A percentile compares a stretch with the other conserved stretches of the same genome.
phyloP scores from a whole-genome alignment of 2,888 invertebrate genomes.

The Melinaea marsaeus region DNA sequence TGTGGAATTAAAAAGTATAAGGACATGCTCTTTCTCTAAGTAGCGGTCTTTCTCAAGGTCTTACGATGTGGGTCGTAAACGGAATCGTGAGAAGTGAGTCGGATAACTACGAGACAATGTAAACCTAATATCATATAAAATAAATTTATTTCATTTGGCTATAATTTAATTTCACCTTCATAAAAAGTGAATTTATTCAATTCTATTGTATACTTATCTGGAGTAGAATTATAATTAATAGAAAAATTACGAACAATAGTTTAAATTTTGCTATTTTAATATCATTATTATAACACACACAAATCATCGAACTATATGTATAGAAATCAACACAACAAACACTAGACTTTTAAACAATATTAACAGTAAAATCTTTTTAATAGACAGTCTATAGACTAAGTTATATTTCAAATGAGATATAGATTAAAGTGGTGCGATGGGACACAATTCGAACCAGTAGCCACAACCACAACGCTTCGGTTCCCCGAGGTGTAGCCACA shows the following conservation, averaged over 20 bases:
- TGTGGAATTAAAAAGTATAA: constrained; percentile 9
- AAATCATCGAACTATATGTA: too few species aligned
- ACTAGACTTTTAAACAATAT: neutral
- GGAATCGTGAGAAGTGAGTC: constrained; percentile 23
- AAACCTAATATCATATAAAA: neutral
- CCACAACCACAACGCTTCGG: constrained; percentile 69
- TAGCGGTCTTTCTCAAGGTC: constrained; percentile 45
- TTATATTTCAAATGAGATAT: too few species aligned
- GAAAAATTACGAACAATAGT: too few species aligned
- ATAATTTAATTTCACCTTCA: too few species aligned
- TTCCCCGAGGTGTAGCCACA: constrained; percentile 59
- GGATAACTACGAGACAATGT: neutral
- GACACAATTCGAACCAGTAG: constrained; percentile 68
- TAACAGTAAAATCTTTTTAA: neutral
- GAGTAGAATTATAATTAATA: too few species aligned
- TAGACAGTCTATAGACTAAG: too few species aligned
- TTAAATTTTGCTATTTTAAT: too few species aligned
- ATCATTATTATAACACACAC: too few species aligned
- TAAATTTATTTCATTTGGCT: too few species aligned
- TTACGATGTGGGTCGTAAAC: constrained; percentile 31
- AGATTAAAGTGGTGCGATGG: constrained; percentile 49
- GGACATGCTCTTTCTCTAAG: constrained; percentile 23
- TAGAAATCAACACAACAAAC: too few species aligned
- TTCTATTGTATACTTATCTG: too few species aligned
- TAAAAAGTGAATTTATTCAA: too few species aligned